Conservation (phyloP, 2,113 vertebrate genomes). For the Pseudorectes ferrugineus region DNA sequence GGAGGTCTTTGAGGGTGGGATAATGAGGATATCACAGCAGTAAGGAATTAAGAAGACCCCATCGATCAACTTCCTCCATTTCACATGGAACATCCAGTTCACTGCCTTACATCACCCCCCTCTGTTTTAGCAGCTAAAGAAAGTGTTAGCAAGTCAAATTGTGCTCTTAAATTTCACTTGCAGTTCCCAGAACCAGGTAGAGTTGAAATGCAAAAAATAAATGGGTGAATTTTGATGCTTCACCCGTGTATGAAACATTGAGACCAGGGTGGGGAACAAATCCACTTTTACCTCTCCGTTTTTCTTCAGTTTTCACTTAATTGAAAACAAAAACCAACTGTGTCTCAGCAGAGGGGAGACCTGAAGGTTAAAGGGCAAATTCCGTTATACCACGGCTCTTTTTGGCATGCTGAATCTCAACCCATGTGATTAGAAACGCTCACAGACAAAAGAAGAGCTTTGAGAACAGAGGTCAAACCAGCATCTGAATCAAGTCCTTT, state of each 20-base stretch:
- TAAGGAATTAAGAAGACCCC: not conserved
- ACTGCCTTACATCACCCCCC: not conserved
- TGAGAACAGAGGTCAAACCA: constrained; percentile 53
- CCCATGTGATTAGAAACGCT: constrained; percentile 65
- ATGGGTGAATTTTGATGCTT: not conserved
- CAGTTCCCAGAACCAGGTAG: not conserved
- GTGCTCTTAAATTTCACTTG: not conserved
- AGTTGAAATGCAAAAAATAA: constrained; percentile 6
- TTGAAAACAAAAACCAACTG: constrained; percentile 64
- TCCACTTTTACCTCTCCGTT: constrained; percentile 17
- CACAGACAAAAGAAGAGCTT: constrained; percentile 47
- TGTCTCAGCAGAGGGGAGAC: constrained; percentile 63
- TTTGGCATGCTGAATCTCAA: constrained; percentile 58
- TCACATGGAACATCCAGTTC: not conserved
- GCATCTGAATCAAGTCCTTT: constrained; percentile 58
- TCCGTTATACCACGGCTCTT: constrained; percentile 37
- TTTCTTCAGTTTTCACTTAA: constrained; percentile 50
- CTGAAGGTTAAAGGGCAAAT: constrained; percentile 64
- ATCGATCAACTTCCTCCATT: not conserved
- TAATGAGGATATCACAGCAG: constrained; percentile 27
- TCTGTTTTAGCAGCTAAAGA: not conserved
- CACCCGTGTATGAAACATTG: not conserved
- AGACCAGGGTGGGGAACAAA: not conserved
- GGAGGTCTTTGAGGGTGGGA: not conserved
- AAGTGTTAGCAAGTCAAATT: not conserved